Evolutionary conservation across 1,140 invertebrate species (phyloP), one percentile per base, ranked within the genome.

Genomic region (Pogonomyrmex californicus): DNA sequence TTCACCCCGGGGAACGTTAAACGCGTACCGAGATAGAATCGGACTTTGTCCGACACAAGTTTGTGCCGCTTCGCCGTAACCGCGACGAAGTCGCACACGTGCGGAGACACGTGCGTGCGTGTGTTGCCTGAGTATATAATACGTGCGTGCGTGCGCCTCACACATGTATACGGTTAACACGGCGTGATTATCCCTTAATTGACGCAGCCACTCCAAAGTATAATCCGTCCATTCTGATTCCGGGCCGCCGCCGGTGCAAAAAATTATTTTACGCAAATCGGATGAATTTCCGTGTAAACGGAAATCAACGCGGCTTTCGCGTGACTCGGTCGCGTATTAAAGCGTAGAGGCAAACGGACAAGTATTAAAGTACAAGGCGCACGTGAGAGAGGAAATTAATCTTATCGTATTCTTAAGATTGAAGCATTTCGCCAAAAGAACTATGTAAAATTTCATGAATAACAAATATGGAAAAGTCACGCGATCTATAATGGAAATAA

Each of bases 1-100:
- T 33, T 65, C 14, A 47, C 23, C 51, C 44, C 49, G n/a, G 58
- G 51, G 47, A 49, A 47, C 44, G 76, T 71, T 71, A 75, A 30
- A n/a, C n/a, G n/a, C 71, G 65, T 58, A 70, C 75, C 56, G 14
- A 87, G 88, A 89, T 90, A 60, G 71, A 90, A 90, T 89, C 73
- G 77, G 76, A 63, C 68, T 60, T 85, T 65, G 73, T 66, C 82
- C 60, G 82, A 65, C 82, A 47, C 70, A 78, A 85, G 73, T 85
- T 85, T 65, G 49, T 47, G 60, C 79, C 66, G 51, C 47, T 30
- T 14, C 62, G 44, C 36, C 79, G 60, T 38, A 51, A 78, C 76
- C 44, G 60, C 60, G 41, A 33, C 12, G 14, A 33, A 70, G 38
- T 71, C 49, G 30, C 68, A 17, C 54, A 73, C 65, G 54, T 70